Evolutionary conservation across 2,113 vertebrate genomes (phyloP).

Genomic region (Pterocles burchelli): DNA sequence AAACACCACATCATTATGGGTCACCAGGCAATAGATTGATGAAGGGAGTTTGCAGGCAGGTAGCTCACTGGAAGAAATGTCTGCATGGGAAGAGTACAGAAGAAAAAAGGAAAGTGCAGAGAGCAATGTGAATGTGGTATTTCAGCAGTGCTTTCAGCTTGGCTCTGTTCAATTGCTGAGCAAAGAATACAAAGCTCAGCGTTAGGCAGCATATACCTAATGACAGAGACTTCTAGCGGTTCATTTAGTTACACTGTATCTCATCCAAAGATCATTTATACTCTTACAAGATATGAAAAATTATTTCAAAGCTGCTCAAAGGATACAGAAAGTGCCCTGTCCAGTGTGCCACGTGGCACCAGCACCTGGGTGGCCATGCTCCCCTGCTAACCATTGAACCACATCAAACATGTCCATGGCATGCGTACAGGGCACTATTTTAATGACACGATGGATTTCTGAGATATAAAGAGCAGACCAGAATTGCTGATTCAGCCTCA

Average conservation of each 20-base stretch:
- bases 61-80: background rate
- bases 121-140: background rate
- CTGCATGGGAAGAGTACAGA: background rate
- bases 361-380: background rate
- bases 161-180: background rate
- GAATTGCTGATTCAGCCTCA: background rate
- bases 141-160: background rate
- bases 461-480: background rate
- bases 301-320: background rate
- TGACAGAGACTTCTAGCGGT: background rate
- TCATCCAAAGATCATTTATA: background rate
- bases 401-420: background rate
- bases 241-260: background rate
- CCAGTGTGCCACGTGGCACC: background rate
- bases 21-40: background rate
- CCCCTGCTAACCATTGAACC: background rate
- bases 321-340: background rate
- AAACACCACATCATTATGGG: accelerated
- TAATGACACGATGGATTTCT: background rate
- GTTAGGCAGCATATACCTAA: background rate
- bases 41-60: background rate
- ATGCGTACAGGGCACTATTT: background rate
- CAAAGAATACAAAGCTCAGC: background rate
- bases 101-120: background rate
- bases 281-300: background rate